Percentiles rank a stretch among this genome's conserved stretches.
phyloP scores from a whole-genome alignment of 2,113 vertebrate species.

The Menura novaehollandiae region DNA sequence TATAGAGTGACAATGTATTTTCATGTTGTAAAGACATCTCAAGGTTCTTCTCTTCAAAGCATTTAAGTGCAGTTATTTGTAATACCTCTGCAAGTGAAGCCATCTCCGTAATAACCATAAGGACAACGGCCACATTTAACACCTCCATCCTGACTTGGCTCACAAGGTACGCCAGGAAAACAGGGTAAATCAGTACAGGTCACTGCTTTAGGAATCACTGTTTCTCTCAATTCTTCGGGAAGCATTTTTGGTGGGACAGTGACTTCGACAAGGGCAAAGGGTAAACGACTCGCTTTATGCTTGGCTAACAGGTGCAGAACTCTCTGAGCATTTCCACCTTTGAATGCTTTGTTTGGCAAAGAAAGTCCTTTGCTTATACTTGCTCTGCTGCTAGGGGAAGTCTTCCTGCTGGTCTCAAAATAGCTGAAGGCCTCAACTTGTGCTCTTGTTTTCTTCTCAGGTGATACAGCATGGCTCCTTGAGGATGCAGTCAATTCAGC shows the following conservation, averaged over 20 bases:
- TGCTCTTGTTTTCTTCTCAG: background rate
- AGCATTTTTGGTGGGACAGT: slow-evolving; percentile 27
- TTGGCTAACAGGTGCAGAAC: background rate
- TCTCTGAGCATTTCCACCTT: slow-evolving; percentile 12
- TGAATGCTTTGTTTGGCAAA: background rate
- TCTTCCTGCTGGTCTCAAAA: background rate
- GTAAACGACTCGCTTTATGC: background rate
- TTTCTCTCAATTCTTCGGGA: background rate
- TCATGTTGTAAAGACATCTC: background rate
- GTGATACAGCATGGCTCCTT: background rate
- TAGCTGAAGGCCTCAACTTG: background rate
- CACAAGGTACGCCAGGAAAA: slow-evolving; percentile 80
- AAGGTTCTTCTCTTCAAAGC: background rate
- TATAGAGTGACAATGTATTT: background rate
- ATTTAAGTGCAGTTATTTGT: background rate
- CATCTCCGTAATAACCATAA: slow-evolving; percentile 80
- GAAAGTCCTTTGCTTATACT: background rate
- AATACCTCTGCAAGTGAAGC: slow-evolving; percentile 82
- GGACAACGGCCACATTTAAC: slow-evolving; percentile 81
- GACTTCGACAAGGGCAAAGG: background rate
- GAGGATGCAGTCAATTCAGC: background rate
- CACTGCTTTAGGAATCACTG: background rate
- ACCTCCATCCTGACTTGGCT: slow-evolving; percentile 61
- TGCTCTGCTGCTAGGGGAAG: background rate
- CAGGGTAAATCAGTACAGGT: slow-evolving; percentile 79